Conservation (phyloP, 2,888 invertebrate species). For the Pecten maximus region DNA sequence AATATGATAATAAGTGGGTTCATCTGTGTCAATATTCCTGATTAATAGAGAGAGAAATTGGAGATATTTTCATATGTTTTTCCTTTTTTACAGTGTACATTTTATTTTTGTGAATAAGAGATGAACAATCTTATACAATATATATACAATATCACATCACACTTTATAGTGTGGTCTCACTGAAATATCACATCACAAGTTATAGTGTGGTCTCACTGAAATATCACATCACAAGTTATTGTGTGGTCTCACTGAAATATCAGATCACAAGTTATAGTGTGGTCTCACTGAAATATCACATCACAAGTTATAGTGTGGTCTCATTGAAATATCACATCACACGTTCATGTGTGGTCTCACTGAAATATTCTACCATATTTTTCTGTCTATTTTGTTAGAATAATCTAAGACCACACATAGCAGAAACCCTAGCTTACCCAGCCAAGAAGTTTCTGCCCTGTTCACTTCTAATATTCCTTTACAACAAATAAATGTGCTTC, state of each 20-base stretch:
- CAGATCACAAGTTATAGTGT: not conserved
- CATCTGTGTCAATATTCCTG: no score
- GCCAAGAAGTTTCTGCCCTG: not conserved
- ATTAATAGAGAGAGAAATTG: no score
- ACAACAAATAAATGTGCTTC: not conserved
- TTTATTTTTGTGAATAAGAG: no score
- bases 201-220: not conserved
- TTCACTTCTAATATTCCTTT: not conserved
- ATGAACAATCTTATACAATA: no score
- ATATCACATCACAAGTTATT: not conserved
- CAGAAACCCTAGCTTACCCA: not conserved
- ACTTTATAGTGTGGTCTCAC: not conserved
- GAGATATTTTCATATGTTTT: no score
- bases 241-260: not conserved
- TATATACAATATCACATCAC: no score
- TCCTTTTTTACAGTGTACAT: no score
- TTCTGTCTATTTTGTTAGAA: not conserved
- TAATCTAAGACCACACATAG: not conserved
- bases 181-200: not conserved
- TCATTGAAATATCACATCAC: not conserved
- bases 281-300: not conserved
- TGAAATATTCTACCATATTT: not conserved
- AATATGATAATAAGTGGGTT: no score
- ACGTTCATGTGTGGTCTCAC: not conserved
- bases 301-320: not conserved